phyloP scores from a whole-genome alignment of 2,888 invertebrate species.

The Spatulosminthurus flaviceps region DNA sequence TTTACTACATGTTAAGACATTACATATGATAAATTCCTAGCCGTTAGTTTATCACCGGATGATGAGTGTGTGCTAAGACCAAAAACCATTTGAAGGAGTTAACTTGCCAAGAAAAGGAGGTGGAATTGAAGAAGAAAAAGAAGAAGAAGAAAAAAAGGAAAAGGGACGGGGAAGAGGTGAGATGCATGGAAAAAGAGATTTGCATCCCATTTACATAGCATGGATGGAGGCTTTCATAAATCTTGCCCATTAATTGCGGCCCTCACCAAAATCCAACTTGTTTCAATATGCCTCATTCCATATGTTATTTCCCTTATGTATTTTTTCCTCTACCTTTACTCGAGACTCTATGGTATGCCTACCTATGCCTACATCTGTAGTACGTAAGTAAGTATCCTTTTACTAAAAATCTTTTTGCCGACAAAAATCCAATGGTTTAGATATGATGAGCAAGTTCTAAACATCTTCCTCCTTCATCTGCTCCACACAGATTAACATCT shows the following conservation, averaged over 20 bases:
- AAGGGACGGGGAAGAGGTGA: constrained; percentile 4
- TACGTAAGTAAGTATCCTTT: too few species aligned
- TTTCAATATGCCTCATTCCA: constrained; percentile 22
- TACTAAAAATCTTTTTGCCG: constrained; percentile 34
- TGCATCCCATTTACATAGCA: constrained; percentile 24
- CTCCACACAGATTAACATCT: constrained; percentile 31
- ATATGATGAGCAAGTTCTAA: constrained; percentile 38
- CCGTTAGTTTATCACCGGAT: constrained; percentile 6
- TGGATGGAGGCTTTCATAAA: constrained; percentile 44
- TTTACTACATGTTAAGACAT: constrained; percentile 40
- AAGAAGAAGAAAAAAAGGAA: background rate
- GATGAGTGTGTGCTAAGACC: background rate
- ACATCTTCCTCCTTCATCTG: background rate
- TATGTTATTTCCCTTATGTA: constrained; percentile 6
- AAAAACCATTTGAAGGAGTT: background rate
- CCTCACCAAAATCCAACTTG: constrained; percentile 40
- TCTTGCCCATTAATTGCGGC: constrained; percentile 46
- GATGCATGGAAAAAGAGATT: background rate
- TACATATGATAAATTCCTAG: constrained; percentile 32
- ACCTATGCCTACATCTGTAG: too few species aligned
- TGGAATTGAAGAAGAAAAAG: background rate
- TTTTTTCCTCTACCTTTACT: constrained; percentile 11
- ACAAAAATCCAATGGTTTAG: constrained; percentile 33
- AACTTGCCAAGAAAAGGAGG: background rate
- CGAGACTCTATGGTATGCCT: too few species aligned